A percentile compares a stretch with the other conserved stretches of the same genome.
Conservation (phyloP, 2,888 invertebrate species). For the Caenorhabditis macrosperma region DNA sequence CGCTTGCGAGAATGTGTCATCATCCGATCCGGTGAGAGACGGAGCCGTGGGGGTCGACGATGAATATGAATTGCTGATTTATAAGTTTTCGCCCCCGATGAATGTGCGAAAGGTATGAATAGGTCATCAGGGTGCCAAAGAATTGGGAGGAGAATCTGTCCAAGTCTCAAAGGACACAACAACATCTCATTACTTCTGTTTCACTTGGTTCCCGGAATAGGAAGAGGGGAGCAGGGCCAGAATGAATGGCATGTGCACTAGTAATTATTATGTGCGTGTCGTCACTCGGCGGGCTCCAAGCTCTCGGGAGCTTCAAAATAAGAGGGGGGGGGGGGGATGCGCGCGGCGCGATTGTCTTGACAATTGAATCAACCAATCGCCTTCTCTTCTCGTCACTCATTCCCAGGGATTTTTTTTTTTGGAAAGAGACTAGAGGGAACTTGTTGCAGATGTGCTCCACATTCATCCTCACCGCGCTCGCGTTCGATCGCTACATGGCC, state of each 20-base stretch:
- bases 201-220: constrained; percentile 13
- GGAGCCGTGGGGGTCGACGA: background rate
- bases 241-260: constrained; percentile 26
- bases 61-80: constrained; percentile 23
- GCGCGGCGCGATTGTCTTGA: constrained; percentile 31
- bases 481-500: constrained; percentile 73
- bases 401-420: no score
- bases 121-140: constrained; percentile 19
- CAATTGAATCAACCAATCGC: constrained; percentile 45
- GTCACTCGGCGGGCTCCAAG: constrained; percentile 21
- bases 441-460: constrained; percentile 72
- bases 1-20: background rate
- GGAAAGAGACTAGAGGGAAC: background rate
- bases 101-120: constrained; percentile 48
- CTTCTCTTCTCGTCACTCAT: no score
- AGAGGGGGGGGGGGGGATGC: constrained; percentile 27
- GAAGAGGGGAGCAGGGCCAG: constrained; percentile 3
- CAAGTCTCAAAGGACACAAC: background rate
- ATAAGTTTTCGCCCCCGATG: constrained; percentile 36
- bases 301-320: constrained; percentile 27
- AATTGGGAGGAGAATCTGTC: background rate
- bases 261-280: constrained; percentile 49
- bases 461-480: constrained; percentile 70
- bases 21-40: background rate
- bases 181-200: constrained; percentile 11